Evolutionary conservation across 53 echinoderm and acorn worm genomes (phyloP).

Genomic region (Echinometra lucunter): DNA sequence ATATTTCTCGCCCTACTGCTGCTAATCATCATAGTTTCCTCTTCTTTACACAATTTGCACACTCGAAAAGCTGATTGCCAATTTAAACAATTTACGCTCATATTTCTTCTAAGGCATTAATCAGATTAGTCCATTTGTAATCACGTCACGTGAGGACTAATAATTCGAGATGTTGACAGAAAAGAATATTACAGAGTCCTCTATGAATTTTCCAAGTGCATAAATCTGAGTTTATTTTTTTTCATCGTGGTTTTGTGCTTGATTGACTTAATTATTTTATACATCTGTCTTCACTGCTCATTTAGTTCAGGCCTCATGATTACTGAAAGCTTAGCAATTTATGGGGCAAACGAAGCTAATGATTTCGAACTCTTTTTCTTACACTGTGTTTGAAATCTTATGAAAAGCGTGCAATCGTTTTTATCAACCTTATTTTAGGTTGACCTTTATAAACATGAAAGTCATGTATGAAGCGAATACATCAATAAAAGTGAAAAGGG

Average conservation of each 20-base stretch:
- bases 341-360: too few species aligned
- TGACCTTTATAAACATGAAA: not conserved
- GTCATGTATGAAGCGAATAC: not conserved
- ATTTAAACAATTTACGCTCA: constrained; percentile 37
- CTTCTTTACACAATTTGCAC: not conserved
- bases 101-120: constrained; percentile 42
- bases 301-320: not conserved
- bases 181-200: constrained; percentile 50
- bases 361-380: too few species aligned
- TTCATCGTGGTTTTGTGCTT: constrained; percentile 1
- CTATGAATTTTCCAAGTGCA: not conserved
- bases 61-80: not conserved
- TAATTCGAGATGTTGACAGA: constrained; percentile 50
- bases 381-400: not conserved
- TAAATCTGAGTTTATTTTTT: constrained; percentile 8
- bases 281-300: constrained; percentile 33
- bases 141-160: constrained; percentile 31
- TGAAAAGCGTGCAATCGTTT: not conserved
- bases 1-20: not conserved
- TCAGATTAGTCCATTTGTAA: constrained; percentile 53
- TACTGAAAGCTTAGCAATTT: not conserved
- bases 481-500: not conserved
- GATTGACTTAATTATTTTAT: not conserved
- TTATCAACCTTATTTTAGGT: not conserved
- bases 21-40: constrained; percentile 22